These are phyloP conservation scores for Solenodon paradoxus DNA, from an alignment of 2,113 vertebrate genomes.

Conservation along the genomic window DNA sequence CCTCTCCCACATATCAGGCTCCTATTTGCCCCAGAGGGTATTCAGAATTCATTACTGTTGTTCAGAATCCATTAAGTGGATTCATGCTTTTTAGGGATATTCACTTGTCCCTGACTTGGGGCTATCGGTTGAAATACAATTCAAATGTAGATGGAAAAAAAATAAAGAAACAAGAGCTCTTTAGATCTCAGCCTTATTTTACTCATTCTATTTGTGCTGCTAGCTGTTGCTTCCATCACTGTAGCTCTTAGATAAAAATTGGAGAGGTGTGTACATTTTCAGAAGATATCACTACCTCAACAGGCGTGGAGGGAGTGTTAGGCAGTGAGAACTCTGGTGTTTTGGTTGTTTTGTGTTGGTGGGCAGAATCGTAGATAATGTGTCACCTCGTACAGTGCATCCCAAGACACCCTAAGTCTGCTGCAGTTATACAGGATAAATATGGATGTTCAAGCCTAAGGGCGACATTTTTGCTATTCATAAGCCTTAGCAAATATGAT, in stretches of 20 bases:
- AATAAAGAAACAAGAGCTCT: not conserved
- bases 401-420: not conserved
- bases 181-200: not conserved
- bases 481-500: not conserved
- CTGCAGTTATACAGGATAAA: not conserved
- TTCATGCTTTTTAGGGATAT: slow-evolving; percentile 36
- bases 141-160: not conserved
- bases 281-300: not conserved
- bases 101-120: slow-evolving; percentile 21
- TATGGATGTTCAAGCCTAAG: not conserved
- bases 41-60: slow-evolving; percentile 32
- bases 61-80: slow-evolving; percentile 46
- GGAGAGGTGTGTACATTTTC: not conserved
- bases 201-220: not conserved
- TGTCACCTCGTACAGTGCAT: not conserved
- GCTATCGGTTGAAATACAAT: slow-evolving; percentile 22
- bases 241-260: not conserved
- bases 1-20: not conserved
- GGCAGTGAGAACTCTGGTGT: not conserved
- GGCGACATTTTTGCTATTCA: not conserved
- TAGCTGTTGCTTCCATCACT: not conserved
- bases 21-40: not conserved
- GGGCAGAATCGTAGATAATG: not conserved
- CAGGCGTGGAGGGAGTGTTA: not conserved
- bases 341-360: not conserved